Conservation (phyloP, 2,888 invertebrate species). For the Argyresthia albistria region DNA sequence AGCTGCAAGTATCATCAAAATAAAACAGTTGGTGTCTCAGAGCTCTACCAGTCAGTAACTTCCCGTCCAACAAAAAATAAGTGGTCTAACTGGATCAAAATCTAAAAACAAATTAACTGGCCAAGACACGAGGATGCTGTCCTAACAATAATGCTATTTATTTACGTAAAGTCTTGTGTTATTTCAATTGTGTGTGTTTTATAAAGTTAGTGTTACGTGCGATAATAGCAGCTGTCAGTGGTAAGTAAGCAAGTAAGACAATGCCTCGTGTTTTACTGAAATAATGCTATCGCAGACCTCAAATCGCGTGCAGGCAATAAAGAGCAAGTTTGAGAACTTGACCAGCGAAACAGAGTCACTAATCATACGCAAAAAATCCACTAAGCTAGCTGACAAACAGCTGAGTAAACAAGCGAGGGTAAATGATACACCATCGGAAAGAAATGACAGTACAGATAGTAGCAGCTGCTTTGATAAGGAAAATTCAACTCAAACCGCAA, state of each 20-base stretch:
- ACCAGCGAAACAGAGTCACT: conserved; percentile 35
- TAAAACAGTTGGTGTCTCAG: no score
- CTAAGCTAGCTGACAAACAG: conserved; percentile 16
- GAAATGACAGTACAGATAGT: not conserved
- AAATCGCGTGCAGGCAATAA: conserved; percentile 76
- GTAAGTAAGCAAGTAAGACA: not conserved
- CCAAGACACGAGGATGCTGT: no score
- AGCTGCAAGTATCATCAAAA: no score
- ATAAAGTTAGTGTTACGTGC: no score
- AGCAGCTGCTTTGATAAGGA: conserved; percentile 4
- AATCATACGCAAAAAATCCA: conserved; percentile 14
- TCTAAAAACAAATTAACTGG: no score
- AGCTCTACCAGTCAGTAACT: no score
- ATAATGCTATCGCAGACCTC: conserved; percentile 60
- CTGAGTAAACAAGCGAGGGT: conserved; percentile 13
- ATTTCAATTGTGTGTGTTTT: no score
- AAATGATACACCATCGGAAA: not conserved
- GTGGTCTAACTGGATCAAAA: no score
- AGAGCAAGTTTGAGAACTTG: conserved; percentile 75
- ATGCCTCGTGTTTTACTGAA: conserved; percentile 20
- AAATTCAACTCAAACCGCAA: conserved; percentile 6
- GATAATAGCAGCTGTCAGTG: no score
- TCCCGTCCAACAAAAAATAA: no score
- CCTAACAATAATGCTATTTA: no score
- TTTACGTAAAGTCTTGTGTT: no score